Evolutionary conservation across 2,888 invertebrate species (phyloP).

Genomic region (Nycteola revayana): DNA sequence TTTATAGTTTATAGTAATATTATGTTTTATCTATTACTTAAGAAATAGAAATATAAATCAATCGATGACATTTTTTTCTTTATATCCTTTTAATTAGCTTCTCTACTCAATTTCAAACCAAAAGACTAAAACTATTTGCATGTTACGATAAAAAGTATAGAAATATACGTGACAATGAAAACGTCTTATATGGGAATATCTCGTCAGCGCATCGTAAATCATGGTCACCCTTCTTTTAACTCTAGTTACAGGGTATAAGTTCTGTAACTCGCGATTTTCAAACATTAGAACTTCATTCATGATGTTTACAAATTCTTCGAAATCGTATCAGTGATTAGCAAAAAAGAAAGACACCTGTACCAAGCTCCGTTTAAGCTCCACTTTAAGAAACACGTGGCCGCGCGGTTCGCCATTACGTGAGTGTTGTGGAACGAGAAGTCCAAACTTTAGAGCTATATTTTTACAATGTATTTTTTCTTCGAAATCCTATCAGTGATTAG

Average conservation of each 20-base stretch:
- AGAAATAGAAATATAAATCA: constrained; percentile 9
- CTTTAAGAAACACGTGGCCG: constrained; percentile 10
- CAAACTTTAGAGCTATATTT: constrained; percentile 8
- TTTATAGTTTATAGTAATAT: constrained; percentile 15
- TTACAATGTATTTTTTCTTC: constrained; percentile 3
- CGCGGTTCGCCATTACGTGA: constrained; percentile 11
- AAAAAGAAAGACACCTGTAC: constrained; percentile 11
- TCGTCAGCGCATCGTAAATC: background rate
- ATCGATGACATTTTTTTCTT: constrained; percentile 13
- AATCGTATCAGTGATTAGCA: constrained; percentile 9
- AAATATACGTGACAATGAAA: constrained; percentile 11
- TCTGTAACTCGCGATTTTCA: background rate
- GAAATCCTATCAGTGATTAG: constrained; percentile 4
- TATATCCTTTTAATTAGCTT: constrained; percentile 13
- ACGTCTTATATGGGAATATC: constrained; percentile 6
- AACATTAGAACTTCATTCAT: background rate
- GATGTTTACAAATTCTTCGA: constrained; percentile 1
- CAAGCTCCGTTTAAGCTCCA: constrained; percentile 10
- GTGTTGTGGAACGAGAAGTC: constrained; percentile 11
- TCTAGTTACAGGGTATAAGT: background rate
- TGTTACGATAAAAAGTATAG: constrained; percentile 13
- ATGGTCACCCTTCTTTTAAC: background rate
- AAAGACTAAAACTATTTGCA: constrained; percentile 13
- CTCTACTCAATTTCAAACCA: constrained; percentile 13
- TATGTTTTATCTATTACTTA: constrained; percentile 13